phyloP scores from a whole-genome alignment of 2,888 invertebrate genomes.

The Ditula angustiorana region DNA sequence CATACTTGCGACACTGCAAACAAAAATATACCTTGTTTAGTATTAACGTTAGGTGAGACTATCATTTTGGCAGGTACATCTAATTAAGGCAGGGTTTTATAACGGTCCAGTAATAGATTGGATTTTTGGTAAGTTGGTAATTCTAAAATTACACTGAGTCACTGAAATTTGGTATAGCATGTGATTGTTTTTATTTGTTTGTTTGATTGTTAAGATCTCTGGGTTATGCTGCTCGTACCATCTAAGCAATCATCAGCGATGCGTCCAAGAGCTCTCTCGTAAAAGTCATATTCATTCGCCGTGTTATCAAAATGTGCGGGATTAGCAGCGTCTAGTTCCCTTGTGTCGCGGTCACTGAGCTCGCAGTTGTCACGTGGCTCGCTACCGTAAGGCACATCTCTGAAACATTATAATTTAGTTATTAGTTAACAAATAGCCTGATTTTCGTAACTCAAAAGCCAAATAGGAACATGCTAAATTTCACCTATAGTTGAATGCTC shows the following conservation, averaged over 20 bases:
- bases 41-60: too few species aligned
- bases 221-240: slow-evolving; percentile 79
- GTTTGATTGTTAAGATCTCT: too few species aligned
- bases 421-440: too few species aligned
- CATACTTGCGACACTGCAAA: slow-evolving; percentile 94
- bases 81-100: neutral
- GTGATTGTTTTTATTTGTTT: too few species aligned
- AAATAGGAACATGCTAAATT: neutral
- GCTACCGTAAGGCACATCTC: slow-evolving; percentile 86
- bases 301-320: slow-evolving; percentile 93
- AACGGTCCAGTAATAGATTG: too few species aligned
- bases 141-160: too few species aligned
- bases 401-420: slow-evolving; percentile 51
- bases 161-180: too few species aligned
- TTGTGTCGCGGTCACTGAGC: slow-evolving; percentile 93
- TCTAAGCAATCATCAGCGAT: slow-evolving; percentile 93
- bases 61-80: too few species aligned
- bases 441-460: neutral
- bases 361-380: slow-evolving; percentile 94
- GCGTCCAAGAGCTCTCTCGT: slow-evolving; percentile 91
- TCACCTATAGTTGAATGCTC: slow-evolving; percentile 94
- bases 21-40: too few species aligned
- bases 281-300: slow-evolving; percentile 93
- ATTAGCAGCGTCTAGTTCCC: slow-evolving; percentile 93
- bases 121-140: too few species aligned